phyloP scores from a whole-genome alignment of 2,888 invertebrate genomes.

The Synanthedon andrenaeformis region DNA sequence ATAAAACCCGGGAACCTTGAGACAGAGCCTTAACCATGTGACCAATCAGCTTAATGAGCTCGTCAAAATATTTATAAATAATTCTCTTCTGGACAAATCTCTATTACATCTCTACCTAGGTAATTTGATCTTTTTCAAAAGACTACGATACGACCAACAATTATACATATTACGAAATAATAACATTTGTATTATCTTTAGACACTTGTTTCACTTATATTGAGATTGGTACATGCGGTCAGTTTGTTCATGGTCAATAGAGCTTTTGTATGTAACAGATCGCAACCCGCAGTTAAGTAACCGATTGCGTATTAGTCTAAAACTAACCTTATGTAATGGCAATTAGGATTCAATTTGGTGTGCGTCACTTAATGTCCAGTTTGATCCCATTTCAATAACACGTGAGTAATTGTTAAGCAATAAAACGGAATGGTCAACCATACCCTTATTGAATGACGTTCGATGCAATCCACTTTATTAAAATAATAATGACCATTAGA shows the following conservation, averaged over 20 bases:
- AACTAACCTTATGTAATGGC: no score
- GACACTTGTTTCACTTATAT: conserved; percentile 12
- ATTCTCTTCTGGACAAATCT: no score
- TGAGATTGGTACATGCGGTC: conserved; percentile 8
- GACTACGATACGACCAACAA: no score
- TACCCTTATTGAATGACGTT: conserved; percentile 16
- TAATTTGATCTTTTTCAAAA: no score
- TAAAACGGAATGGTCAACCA: conserved; percentile 51
- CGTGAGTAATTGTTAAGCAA: conserved; percentile 44
- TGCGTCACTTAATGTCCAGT: background rate
- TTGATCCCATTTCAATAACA: conserved; percentile 3
- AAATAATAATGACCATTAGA: conserved; percentile 24
- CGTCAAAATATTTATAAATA: no score
- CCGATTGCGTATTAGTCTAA: no score
- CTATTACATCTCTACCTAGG: no score
- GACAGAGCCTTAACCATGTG: no score
- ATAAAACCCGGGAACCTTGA: no score
- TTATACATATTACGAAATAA: conserved; percentile 4
- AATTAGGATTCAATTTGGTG: background rate
- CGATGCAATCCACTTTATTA: conserved; percentile 37
- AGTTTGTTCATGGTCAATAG: conserved; percentile 11
- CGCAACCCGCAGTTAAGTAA: background rate
- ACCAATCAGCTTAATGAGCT: no score
- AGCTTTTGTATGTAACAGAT: conserved; percentile 3
- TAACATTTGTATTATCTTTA: conserved; percentile 4